These are phyloP conservation scores for Macrotrachela quadricornifera DNA, from an alignment of 1,140 invertebrate species.

Conservation along the genomic window DNA sequence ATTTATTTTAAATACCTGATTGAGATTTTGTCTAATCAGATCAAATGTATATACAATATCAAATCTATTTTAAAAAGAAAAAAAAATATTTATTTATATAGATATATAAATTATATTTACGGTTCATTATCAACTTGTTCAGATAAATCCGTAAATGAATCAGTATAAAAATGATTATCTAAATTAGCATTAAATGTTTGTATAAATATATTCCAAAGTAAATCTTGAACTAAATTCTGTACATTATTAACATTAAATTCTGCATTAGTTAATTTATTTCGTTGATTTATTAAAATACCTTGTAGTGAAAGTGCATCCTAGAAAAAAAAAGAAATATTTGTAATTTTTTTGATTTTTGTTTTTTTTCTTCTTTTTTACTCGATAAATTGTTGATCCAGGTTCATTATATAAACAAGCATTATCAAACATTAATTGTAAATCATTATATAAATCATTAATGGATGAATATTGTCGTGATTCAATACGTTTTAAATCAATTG, in stretches of 20 bases:
- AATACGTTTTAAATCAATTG: conserved; percentile 82
- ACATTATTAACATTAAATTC: conserved; percentile 42
- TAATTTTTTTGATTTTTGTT: no score
- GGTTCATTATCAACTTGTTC: conserved; percentile 36
- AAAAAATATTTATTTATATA: no score
- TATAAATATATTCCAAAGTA: conserved; percentile 73
- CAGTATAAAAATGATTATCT: conserved; percentile 78
- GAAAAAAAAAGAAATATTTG: not conserved
- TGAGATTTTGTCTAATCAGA: conserved; percentile 34
- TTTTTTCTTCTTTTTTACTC: no score
- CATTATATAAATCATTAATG: conserved; percentile 67
- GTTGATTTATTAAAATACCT: not conserved
- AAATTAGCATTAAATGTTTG: conserved; percentile 79
- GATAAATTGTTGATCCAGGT: conserved; percentile 93
- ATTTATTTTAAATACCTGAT: conserved; percentile 21
- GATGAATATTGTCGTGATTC: conserved; percentile 50
- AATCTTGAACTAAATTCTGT: conserved; percentile 59
- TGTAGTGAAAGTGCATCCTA: not conserved
- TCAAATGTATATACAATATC: conserved; percentile 29
- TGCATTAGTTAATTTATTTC: no score
- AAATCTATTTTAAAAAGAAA: no score
- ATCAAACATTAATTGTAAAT: conserved; percentile 91
- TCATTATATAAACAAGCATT: conserved; percentile 99
- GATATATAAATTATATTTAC: conserved; percentile 17
- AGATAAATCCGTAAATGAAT: conserved; percentile 76